Evolutionary conservation across 23 tunicate genomes (phyloP), one percentile per base, ranked within the genome.

Genomic region (Ciona savignyi): DNA sequence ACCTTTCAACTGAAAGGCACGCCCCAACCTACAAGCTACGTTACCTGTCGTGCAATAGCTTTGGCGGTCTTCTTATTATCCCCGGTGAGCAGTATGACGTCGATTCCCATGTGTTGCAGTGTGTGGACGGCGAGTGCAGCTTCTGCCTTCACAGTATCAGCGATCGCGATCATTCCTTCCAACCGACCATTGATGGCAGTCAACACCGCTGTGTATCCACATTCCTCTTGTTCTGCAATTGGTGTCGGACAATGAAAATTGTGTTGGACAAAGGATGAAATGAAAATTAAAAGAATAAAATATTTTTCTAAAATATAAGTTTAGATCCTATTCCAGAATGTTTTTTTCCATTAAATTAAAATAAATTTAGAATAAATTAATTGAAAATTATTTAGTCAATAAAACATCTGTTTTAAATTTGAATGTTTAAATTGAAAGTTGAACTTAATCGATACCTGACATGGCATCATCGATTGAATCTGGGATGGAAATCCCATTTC

Each of bases 21-120:
- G 61, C 20, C 61, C 20, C 15, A 49, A 49, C 61, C 34, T 68
- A 11, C 35, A 73, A 25, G n/a, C 21, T 6, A 63, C 26, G 22
- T 9, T 63, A 89, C 99, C 83, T 95, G 96, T 32, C 91, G 69
- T 1, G 99, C 99, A 35, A 95, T 95, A 4, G 99, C 99, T 32
- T 60, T 77, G 26, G 99, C 99, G 0, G 99, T 95, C 62, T 89
- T 85, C 72, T 69, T 81, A 73, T 95, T 95, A 74, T 95, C 99
- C 1, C 99, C 99, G 29, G 99, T 95, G 34, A 95, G 84, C 35
- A 95, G 74, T 1, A 95, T 77, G 26, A 95, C 96, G 2, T 89
- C 79, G 34, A 88, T 83, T 0, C 80, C 88, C 92, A 88, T 83
- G 24, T 51, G 25, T 62, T 80, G 60, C 31, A 95, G 70, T 26